These are phyloP conservation scores for Dipodomys merriami DNA, from an alignment of 2,113 vertebrate species.

Conservation along the genomic window DNA sequence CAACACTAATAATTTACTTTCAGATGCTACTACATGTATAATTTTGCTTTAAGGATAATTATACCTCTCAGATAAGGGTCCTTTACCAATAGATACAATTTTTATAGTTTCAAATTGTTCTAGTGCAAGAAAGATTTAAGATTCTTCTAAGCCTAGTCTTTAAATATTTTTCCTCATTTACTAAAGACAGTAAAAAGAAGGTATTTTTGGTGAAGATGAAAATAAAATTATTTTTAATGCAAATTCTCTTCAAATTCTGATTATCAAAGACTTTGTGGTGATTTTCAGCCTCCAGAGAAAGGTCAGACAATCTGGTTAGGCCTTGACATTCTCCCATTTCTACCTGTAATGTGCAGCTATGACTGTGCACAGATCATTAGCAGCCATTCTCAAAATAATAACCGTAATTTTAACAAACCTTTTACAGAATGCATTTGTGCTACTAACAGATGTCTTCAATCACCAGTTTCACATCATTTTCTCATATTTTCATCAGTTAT, in stretches of 20 bases:
- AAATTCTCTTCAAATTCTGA: conserved; percentile 61
- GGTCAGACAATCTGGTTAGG: conserved; percentile 32
- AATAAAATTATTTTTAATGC: conserved; percentile 18
- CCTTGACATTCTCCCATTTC: conserved; percentile 76
- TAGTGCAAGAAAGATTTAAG: not conserved
- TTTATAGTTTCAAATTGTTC: conserved; percentile 46
- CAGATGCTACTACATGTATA: not conserved
- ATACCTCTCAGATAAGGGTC: not conserved
- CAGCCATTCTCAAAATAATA: conserved; percentile 73
- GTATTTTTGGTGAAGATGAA: conserved; percentile 16
- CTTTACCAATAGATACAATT: conserved; percentile 9
- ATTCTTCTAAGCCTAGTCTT: not conserved
- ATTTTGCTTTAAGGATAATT: conserved; percentile 14
- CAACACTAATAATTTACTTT: conserved; percentile 44
- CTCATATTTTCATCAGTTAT: conserved; percentile 73
- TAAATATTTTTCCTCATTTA: conserved; percentile 25
- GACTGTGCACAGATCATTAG: conserved; percentile 72
- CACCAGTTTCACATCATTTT: conserved; percentile 71
- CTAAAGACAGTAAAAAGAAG: conserved; percentile 46
- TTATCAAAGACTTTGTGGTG: conserved; percentile 27
- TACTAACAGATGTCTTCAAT: conserved; percentile 81
- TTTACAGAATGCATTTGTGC: conserved; percentile 68
- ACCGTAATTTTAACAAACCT: conserved; percentile 68
- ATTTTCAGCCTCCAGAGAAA: conserved; percentile 12
- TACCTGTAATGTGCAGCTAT: conserved; percentile 69